Conservation (phyloP, 2,888 invertebrate genomes). For the Himalopsyche kuldschensis region DNA sequence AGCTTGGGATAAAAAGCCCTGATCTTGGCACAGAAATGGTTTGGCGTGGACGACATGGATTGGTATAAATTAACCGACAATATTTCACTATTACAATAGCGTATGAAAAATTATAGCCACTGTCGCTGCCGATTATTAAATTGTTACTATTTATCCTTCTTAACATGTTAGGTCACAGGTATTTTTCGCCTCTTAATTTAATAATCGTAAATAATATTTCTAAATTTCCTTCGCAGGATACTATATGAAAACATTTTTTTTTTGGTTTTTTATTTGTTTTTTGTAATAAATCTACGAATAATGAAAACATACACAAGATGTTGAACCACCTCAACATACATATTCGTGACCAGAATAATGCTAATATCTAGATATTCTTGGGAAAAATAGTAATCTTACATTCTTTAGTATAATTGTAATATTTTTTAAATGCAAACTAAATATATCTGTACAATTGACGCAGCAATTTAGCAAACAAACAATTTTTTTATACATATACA, state of each 20-base stretch:
- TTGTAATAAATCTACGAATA: not conserved
- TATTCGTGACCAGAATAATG: constrained; percentile 14
- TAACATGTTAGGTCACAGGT: not conserved
- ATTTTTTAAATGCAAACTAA: not conserved
- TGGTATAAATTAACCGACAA: not conserved
- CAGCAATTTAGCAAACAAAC: not conserved
- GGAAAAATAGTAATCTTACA: not conserved
- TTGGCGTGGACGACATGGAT: constrained; percentile 22
- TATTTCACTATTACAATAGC: not conserved
- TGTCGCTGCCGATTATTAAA: not conserved
- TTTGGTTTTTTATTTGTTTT: not conserved
- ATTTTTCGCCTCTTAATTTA: not conserved
- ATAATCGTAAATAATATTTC: not conserved
- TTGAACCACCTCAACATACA: not conserved
- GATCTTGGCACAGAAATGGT: constrained; percentile 28
- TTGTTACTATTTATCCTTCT: not conserved
- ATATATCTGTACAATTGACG: not conserved
- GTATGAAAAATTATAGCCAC: not conserved
- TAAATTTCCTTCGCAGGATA: not conserved
- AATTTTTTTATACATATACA: not conserved
- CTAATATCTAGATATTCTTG: not conserved
- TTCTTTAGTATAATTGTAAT: not conserved
- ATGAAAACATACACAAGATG: not conserved
- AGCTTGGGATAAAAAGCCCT: constrained; percentile 21
- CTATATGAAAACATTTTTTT: not conserved